These are phyloP conservation scores for Chirona hameri DNA, from an alignment of 2,888 invertebrate genomes.

Conservation along the genomic window DNA sequence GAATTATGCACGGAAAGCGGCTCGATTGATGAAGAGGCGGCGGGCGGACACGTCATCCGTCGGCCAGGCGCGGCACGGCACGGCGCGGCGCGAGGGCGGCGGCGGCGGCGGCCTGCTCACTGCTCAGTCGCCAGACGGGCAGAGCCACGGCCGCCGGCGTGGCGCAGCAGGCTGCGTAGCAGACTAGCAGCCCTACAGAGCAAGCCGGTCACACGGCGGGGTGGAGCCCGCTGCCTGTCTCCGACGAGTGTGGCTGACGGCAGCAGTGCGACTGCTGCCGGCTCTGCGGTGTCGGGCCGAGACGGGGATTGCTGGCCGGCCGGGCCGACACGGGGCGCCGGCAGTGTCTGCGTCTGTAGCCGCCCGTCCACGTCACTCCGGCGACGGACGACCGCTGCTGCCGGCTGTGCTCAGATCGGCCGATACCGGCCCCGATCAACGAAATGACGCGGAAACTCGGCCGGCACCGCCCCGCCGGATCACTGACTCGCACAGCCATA, in stretches of 20 bases:
- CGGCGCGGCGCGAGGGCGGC: neutral
- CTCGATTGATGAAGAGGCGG: slow-evolving; percentile 6
- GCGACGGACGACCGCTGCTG: no score
- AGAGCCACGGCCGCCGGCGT: neutral
- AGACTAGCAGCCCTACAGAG: neutral
- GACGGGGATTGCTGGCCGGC: neutral
- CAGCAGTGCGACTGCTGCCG: neutral
- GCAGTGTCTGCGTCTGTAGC: neutral
- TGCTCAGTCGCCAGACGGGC: neutral
- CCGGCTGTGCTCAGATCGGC: no score
- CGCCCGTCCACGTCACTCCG: no score
- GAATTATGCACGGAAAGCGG: slow-evolving; percentile 11
- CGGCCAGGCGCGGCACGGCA: neutral
- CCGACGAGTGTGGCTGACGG: neutral
- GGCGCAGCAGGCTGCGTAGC: neutral
- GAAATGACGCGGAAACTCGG: no score
- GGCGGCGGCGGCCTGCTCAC: neutral
- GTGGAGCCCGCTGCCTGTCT: no score
- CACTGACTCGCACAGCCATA: no score
- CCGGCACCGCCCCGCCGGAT: no score
- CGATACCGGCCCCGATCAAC: neutral
- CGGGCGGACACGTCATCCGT: neutral
- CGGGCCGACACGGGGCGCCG: neutral
- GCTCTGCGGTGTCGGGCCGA: neutral
- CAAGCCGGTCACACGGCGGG: no score